Percentiles rank a stretch among this genome's conserved stretches.
phyloP scores from a whole-genome alignment of 2,797 vertebrate species.

The Caiman crocodilus region DNA sequence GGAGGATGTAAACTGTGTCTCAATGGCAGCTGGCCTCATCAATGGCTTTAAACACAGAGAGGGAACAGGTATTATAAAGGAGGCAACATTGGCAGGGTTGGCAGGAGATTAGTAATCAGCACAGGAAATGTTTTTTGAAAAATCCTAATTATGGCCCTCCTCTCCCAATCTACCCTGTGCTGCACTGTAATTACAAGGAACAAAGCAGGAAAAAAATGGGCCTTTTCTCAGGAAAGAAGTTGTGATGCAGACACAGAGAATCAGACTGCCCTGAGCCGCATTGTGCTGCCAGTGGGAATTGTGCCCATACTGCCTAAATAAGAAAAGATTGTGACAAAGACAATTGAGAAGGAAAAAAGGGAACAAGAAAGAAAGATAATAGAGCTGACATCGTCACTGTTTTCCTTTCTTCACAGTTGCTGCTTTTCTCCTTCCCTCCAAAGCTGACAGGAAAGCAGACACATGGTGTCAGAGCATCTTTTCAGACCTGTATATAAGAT shows the following conservation, averaged over 20 bases:
- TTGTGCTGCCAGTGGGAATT: background rate
- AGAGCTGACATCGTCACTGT: background rate
- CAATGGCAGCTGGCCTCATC: conserved; percentile 12
- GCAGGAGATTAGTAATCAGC: background rate
- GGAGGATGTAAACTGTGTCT: background rate
- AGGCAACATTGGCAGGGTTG: background rate
- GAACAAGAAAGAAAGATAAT: background rate
- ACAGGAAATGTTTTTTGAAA: conserved; percentile 19
- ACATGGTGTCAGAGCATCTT: background rate
- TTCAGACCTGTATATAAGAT: background rate
- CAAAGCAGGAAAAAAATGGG: background rate
- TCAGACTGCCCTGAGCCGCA: background rate
- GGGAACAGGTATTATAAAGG: background rate
- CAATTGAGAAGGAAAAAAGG: background rate
- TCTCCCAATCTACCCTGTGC: background rate
- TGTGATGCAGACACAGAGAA: background rate
- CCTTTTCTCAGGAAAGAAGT: background rate
- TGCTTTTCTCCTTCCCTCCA: background rate
- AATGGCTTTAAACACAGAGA: background rate
- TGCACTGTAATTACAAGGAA: conserved; percentile 37
- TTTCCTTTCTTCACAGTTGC: background rate
- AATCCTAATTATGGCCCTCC: conserved; percentile 31
- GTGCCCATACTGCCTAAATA: background rate
- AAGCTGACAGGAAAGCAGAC: background rate
- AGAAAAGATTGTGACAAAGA: background rate